These are phyloP conservation scores for Parnassius apollo DNA, from an alignment of 2,888 invertebrate species.

Conservation along the genomic window DNA sequence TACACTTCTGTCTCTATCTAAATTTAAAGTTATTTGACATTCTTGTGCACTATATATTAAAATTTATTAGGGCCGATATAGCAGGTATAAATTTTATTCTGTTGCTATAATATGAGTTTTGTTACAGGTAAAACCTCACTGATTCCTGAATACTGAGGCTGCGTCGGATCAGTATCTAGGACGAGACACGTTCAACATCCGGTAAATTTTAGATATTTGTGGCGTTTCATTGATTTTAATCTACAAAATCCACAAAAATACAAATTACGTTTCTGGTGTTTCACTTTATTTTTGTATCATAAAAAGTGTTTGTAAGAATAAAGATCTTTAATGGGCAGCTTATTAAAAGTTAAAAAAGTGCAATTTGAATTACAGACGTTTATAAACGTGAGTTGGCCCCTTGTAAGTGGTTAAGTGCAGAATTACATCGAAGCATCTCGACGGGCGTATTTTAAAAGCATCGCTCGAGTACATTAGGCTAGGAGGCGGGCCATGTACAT, in stretches of 20 bases:
- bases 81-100: no score
- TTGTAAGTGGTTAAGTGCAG: constrained; percentile 60
- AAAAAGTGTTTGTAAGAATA: constrained; percentile 10
- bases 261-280: constrained; percentile 15
- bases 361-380: constrained; percentile 30
- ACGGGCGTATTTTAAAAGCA: constrained; percentile 56
- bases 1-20: no score
- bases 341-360: constrained; percentile 26
- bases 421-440: constrained; percentile 53
- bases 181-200: constrained; percentile 19
- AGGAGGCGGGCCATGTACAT: constrained; percentile 57
- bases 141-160: constrained; percentile 48
- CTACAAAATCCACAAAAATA: constrained; percentile 1
- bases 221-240: constrained; percentile 20
- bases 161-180: constrained; percentile 27
- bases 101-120: constrained; percentile 18
- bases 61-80: no score
- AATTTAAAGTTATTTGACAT: no score
- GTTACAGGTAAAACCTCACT: constrained; percentile 72
- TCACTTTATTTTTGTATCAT: constrained; percentile 28
- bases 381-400: constrained; percentile 27
- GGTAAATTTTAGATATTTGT: constrained; percentile 23
- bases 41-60: no score
- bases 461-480: constrained; percentile 46
- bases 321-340: constrained; percentile 15